phyloP scores from a whole-genome alignment of 1,140 invertebrate species.

The Rhyacophila brunnea region DNA sequence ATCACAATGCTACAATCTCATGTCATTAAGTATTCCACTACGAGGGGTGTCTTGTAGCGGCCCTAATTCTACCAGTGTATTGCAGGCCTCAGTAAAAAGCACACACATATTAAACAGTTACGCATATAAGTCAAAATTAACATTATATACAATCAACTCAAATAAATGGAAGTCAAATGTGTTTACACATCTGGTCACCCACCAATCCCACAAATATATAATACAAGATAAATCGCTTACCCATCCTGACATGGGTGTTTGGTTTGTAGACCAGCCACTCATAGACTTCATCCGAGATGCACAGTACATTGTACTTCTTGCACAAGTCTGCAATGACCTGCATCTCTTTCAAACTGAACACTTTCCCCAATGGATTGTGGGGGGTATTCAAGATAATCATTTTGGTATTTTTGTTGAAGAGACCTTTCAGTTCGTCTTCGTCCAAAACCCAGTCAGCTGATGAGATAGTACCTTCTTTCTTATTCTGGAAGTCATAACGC shows the following conservation, averaged over 20 bases:
- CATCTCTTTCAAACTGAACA: conserved; percentile 71
- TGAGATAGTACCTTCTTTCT: conserved; percentile 44
- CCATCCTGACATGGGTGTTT: conserved; percentile 85
- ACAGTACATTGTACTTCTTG: conserved; percentile 89
- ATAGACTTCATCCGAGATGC: conserved; percentile 96
- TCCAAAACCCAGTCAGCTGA: conserved; percentile 92
- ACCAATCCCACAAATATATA: no score
- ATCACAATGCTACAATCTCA: no score
- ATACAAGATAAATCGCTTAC: no score
- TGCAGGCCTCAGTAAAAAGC: no score
- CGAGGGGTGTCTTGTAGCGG: no score
- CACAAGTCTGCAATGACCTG: conserved; percentile 83
- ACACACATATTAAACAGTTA: no score
- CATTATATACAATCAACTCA: no score
- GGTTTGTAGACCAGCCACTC: conserved; percentile 94
- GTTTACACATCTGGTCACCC: no score
- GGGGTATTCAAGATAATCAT: conserved; percentile 95
- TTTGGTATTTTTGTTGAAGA: conserved; percentile 93
- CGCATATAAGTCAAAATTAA: no score
- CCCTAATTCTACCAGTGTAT: no score
- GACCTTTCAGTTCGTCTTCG: conserved; percentile 71
- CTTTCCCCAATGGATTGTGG: conserved; percentile 94
- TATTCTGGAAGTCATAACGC: conserved; percentile 38
- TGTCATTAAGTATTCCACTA: no score
- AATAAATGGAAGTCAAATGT: no score